A percentile compares a stretch with the other conserved stretches of the same genome.
Evolutionary conservation across 2,797 vertebrate species (phyloP).

Genomic region (Coilia nasus): DNA sequence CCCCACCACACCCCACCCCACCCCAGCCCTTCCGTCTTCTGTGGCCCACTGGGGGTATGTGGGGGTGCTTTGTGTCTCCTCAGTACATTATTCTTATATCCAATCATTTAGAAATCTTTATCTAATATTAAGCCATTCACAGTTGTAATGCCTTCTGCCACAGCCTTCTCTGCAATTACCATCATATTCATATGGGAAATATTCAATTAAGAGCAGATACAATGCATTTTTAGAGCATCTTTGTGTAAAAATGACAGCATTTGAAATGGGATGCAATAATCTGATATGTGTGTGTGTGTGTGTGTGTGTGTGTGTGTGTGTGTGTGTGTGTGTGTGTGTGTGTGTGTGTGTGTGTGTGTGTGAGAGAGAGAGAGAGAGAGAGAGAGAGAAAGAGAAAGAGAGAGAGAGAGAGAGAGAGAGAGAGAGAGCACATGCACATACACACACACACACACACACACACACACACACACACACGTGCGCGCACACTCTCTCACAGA

Average conservation of each 20-base stretch:
- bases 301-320: slow-evolving; percentile 51
- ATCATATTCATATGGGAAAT: slow-evolving; percentile 35
- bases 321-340: not conserved
- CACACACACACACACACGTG: too few species aligned
- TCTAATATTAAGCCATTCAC: slow-evolving; percentile 44
- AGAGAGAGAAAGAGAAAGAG: too few species aligned
- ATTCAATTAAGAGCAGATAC: slow-evolving; percentile 35
- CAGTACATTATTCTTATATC: slow-evolving; percentile 46
- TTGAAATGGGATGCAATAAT: slow-evolving; percentile 19
- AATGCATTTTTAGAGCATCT: slow-evolving; percentile 25
- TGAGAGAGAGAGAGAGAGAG: too few species aligned
- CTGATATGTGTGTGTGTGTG: slow-evolving; percentile 29
- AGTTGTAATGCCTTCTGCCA: slow-evolving; percentile 34
- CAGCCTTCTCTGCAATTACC: slow-evolving; percentile 41
- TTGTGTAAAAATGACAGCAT: slow-evolving; percentile 25
- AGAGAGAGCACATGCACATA: not conserved
- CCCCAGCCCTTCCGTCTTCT: not conserved
- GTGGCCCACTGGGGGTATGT: slow-evolving; percentile 21
- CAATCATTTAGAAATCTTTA: slow-evolving; percentile 49
- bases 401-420: not conserved
- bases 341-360: slow-evolving; percentile 46
- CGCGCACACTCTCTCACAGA: too few species aligned
- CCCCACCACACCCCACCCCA: slow-evolving; percentile 17
- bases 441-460: too few species aligned
- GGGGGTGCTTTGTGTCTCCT: slow-evolving; percentile 49